These are phyloP conservation scores for Mionectes macconnelli DNA, from an alignment of 2,113 vertebrate species.

Conservation along the genomic window DNA sequence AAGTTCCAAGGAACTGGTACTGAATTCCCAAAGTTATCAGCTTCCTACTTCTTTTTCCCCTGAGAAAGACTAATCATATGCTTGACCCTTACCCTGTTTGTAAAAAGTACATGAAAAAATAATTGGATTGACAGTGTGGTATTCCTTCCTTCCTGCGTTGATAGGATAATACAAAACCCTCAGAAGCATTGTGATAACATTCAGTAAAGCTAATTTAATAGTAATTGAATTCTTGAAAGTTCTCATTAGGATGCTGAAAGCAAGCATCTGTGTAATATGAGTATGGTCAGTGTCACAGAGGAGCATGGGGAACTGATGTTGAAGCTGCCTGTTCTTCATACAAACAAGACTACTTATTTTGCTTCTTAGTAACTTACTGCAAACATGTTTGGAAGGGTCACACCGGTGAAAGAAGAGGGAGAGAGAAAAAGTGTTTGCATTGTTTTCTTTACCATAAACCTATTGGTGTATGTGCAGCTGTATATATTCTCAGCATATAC, in stretches of 20 bases:
- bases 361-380: slow-evolving; percentile 1
- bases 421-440: not conserved
- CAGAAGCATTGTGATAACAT: slow-evolving; percentile 30
- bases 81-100: not conserved
- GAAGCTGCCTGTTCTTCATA: slow-evolving; percentile 1
- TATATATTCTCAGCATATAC: not conserved
- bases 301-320: not conserved
- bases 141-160: slow-evolving; percentile 9
- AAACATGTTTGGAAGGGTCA: slow-evolving; percentile 41
- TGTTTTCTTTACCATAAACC: slow-evolving; percentile 51
- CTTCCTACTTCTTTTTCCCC: not conserved
- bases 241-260: slow-evolving; percentile 38
- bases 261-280: slow-evolving; percentile 8
- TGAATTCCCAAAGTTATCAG: not conserved
- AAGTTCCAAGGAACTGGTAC: not conserved
- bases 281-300: not conserved
- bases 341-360: slow-evolving; percentile 17
- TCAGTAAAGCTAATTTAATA: slow-evolving; percentile 33
- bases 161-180: not conserved
- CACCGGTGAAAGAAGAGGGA: not conserved
- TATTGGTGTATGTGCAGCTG: slow-evolving; percentile 35
- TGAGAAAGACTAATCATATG: not conserved
- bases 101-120: not conserved
- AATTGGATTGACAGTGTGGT: not conserved
- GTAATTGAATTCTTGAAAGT: slow-evolving; percentile 47